These are phyloP conservation scores for Drosophila prolongata DNA, from an alignment of 2,888 invertebrate species.

Conservation along the genomic window DNA sequence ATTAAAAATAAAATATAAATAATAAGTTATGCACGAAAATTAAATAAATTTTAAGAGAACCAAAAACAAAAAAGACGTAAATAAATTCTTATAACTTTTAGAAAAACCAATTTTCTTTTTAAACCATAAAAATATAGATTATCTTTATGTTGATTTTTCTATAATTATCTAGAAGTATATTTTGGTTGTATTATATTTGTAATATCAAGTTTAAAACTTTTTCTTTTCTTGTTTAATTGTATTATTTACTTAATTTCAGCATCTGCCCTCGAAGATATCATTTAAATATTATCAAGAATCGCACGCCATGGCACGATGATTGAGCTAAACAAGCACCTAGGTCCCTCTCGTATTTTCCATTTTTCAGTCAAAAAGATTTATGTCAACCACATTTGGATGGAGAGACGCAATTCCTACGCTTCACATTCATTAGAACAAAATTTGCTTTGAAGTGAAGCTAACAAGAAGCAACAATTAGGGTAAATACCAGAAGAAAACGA, in stretches of 20 bases:
- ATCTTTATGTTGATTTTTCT: no score
- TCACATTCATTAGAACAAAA: constrained; percentile 43
- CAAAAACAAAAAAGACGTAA: no score
- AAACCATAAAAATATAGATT: no score
- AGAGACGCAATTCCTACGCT: constrained; percentile 17
- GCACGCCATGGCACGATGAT: constrained; percentile 22
- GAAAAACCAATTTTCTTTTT: no score
- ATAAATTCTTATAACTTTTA: no score
- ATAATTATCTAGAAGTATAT: no score
- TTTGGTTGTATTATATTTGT: no score
- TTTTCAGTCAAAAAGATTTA: constrained; percentile 10
- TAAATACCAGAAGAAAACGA: neutral
- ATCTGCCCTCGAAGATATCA: constrained; percentile 9
- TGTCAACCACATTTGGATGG: constrained; percentile 14
- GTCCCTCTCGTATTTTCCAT: neutral
- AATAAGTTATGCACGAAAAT: no score
- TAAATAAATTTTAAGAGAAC: no score
- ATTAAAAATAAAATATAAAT: no score
- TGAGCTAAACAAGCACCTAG: constrained; percentile 8
- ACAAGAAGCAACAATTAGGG: constrained; percentile 2
- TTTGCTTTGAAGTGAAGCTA: constrained; percentile 61
- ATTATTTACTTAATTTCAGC: neutral
- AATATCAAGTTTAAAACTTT: no score
- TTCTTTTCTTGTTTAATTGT: no score
- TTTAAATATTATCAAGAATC: constrained; percentile 23